Base-by-base conservation (phyloP, 2,888 invertebrate species). In the Apotomis turbidana region DNA sequence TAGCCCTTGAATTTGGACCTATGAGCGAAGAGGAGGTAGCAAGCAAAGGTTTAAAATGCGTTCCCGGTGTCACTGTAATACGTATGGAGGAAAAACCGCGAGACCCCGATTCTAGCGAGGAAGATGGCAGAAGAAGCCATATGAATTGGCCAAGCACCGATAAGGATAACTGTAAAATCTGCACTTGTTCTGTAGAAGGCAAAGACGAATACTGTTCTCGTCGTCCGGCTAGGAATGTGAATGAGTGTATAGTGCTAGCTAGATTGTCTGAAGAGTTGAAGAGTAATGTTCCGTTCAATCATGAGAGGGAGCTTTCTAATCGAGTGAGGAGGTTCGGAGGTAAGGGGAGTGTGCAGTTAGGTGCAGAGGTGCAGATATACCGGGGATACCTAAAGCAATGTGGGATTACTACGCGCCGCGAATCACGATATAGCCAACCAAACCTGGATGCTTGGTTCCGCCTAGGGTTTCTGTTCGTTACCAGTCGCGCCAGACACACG, bases 51-150 rank as follows among this genome's bases (percentile, higher is more conserved):
- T 76, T 87, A 0, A 86, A 83, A 77, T 93, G 92, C 74, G 70
- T 85, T 0, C 91, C 91, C n/a, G 91, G 92, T 3, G 85, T 88
- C 0, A 91, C 91, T 0, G 70, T 83, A 0, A 83, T 91, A 0
- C 85, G 77, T 67, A 61, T 90, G 0, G 77, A 75, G 8, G 75
- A 78, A 4, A 75, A 70, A 51, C 1, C n/a, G 13, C 38, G 13
- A 8, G 2, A 58, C 6, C 8, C n/a, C 3, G 59, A 67, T 0
- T 8, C 44, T 0, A 10, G 38, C 0, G 9, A 69, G 0, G 74
- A 76, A 3, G 63, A 71, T 4, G 60, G 51, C 0, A 78, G 85
- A 69, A 80, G 86, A 52, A 72, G 75, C 0, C 90, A 90, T 52
- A 90, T 87, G 88, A 86, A 80, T 5, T 74, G 76, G 1, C 75